Evolutionary conservation across 2,113 vertebrate genomes (phyloP), one percentile per base, ranked within the genome.

Genomic region (Cyprinodon tularosa): DNA sequence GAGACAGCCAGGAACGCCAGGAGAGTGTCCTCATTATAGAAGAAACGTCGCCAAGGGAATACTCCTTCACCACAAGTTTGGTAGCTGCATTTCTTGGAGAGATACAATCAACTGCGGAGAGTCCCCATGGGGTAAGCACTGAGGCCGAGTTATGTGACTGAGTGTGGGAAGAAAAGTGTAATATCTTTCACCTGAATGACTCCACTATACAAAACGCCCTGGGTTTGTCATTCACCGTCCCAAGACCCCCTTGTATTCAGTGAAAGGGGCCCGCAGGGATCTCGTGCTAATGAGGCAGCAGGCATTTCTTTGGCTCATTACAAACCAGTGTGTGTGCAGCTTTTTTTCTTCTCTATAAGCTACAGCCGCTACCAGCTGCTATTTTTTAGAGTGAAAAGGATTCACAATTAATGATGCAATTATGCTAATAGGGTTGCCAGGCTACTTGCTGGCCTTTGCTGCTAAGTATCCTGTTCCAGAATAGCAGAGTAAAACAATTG

Each of bases 321-420:
- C 84, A 79, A 85, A 86, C 80, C 13, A 4, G 73, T 82, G 69
- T 86, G 80, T 88, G 86, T 85, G 83, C 72, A 81, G 72, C 78
- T 76, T 83, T 90, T 29, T 89, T 81, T 88, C 81, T 82, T 59
- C 62, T 84, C 81, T 74, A 68, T 83, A 86, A 84, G 87, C 83
- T 82, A 66, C 83, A 82, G 76, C 79, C 75, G 53, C 75, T 82
- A 90, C 90, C 90, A 87, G 91, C 86, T 76, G 85, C 85, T 84
- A 62, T 91, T 90, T 81, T 80, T 81, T 70, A 74, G 59, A 87
- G 64, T 91, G 81, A 92, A 92, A 91, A 72, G 80, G 85, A 86
- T 83, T 81, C 77, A 84, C 89, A 92, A 88, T 92, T 94, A 93
- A 94, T 94, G 91, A 91, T 90, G 88, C 87, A 90, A 91, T 93